Base-by-base conservation (phyloP, 1,140 invertebrate genomes). In the Oppia nitens region DNA sequence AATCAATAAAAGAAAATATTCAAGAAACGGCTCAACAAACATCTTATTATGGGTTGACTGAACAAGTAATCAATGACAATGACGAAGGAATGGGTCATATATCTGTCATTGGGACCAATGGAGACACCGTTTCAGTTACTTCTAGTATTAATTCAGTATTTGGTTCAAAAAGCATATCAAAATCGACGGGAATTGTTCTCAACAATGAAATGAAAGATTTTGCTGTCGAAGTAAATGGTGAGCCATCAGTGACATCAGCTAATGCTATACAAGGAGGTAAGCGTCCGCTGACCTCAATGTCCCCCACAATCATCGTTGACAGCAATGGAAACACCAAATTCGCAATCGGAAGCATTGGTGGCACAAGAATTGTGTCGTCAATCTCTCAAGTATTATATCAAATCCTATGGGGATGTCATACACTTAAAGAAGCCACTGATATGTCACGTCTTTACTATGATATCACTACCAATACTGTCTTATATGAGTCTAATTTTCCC, bases 121-220 rank as follows among this genome's bases (percentile, higher is more conserved):
- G 93, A 0, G 85, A 93, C 74, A 93, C 91, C n/a, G 86, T 97
- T 12, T 82, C 88, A 1, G 80, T 89, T 24, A 97, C 94, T 1
- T 89, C 86, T 66, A 91, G 88, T 11, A 79, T 98, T 12, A 97
- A 98, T 72, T 77, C 79, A 24, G 81, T 84, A 51, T 76, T 74
- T 69, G 73, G 73, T 2, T 69, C 68, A 12, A 61, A 67, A 32
- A 60, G 70, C 6, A 55, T 67, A 12, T 75, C 75, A 11, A 62
- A 77, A 25, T 78, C 77, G 53, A 94, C 92, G 0, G 93, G 93
- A 29, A 90, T 98, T 50, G 73, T 96, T 2, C 78, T 91, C 64
- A 98, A 97, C 73, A 83, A 85, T 68, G 83, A 82, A 50, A 96
- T 98, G 89, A 88, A 95, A 69, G 93, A 98, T 69, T 98, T 98